A percentile compares a stretch with the other conserved stretches of the same genome.
Evolutionary conservation across 2,113 vertebrate species (phyloP).

Genomic region (Sarotherodon lohbergeri): DNA sequence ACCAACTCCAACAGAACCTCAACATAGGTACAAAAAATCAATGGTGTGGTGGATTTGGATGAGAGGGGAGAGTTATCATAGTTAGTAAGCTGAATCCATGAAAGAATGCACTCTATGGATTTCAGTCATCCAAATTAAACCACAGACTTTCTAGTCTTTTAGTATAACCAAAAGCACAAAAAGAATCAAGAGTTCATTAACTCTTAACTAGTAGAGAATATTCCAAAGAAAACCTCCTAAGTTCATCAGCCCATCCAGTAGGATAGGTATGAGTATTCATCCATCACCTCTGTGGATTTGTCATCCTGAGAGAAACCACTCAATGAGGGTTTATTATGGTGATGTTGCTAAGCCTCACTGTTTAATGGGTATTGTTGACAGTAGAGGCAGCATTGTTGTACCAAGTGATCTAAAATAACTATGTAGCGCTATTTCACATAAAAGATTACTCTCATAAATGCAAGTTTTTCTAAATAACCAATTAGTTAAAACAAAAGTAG

Average conservation of each 20-base stretch:
- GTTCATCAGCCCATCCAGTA: neutral
- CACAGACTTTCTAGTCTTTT: neutral
- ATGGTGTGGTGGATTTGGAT: neutral
- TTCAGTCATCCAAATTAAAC: neutral
- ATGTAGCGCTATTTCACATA: accelerated
- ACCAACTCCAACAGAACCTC: too few relatives aligned
- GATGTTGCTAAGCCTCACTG: neutral
- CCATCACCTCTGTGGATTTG: neutral
- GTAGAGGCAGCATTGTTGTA: neutral
- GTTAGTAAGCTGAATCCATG: neutral
- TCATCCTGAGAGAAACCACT: neutral
- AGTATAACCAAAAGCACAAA: neutral
- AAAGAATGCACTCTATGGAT: accelerated
- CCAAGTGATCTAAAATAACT: neutral
- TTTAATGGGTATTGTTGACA: neutral
- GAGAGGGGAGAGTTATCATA: neutral
- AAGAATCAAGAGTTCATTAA: neutral
- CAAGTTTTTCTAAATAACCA: neutral
- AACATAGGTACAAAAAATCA: neutral
- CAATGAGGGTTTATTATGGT: accelerated
- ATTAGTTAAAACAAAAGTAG: accelerated
- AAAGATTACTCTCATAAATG: neutral
- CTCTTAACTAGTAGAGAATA: neutral
- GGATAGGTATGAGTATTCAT: neutral
- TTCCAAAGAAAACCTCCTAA: neutral